These are phyloP conservation scores for Penaeus monodon DNA, from an alignment of 2,888 invertebrate species.

Conservation along the genomic window DNA sequence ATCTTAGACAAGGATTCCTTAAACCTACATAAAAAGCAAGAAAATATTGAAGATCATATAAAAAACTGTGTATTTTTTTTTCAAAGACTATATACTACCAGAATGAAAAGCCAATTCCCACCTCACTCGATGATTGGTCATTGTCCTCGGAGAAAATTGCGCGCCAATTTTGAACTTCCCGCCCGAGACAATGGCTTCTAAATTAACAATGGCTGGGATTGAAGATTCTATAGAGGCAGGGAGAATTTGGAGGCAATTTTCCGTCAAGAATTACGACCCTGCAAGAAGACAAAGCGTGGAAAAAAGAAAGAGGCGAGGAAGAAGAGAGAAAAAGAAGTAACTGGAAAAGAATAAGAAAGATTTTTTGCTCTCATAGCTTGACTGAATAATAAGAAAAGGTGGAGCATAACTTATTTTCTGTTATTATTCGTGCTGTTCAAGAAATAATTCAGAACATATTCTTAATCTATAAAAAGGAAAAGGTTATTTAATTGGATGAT, in stretches of 20 bases:
- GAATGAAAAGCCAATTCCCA: conserved; percentile 16
- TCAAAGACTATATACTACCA: not conserved
- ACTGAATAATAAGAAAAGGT: no score
- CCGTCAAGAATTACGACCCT: conserved; percentile 44
- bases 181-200: conserved; percentile 49
- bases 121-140: conserved; percentile 45
- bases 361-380: not conserved
- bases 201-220: conserved; percentile 54
- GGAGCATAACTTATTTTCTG: no score
- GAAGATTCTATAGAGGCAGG: conserved; percentile 30
- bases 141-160: conserved; percentile 51
- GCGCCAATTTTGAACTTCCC: conserved; percentile 59
- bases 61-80: no score
- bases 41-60: no score
- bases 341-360: not conserved
- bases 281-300: conserved; percentile 7
- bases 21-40: no score
- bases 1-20: no score
- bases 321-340: not conserved
- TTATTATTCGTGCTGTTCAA: no score
- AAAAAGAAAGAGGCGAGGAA: not conserved
- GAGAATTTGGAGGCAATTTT: conserved; percentile 41
- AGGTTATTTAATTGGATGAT: no score
- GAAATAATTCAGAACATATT: no score
- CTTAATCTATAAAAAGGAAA: no score